Evolutionary conservation across 2,113 vertebrate species (phyloP).

Genomic region (Pseudois nayaur): DNA sequence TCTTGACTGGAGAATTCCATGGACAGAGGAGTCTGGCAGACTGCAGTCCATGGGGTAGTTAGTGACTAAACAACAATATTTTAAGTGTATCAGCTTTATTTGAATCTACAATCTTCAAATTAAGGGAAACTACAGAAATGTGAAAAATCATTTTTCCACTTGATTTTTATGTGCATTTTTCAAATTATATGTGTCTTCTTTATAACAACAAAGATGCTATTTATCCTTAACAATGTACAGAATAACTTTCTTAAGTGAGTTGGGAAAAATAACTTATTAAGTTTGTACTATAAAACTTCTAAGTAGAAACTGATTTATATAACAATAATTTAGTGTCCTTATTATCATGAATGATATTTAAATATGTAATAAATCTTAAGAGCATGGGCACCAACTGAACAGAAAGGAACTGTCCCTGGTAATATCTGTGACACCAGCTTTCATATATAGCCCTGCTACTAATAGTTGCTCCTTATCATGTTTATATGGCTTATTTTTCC

Average conservation of each 20-base stretch:
- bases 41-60: neutral
- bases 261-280: neutral
- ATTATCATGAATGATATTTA: neutral
- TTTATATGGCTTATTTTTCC: neutral
- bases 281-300: neutral
- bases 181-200: neutral
- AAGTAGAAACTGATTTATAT: neutral
- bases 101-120: neutral
- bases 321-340: neutral
- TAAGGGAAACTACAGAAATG: neutral
- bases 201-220: neutral
- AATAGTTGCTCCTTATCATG: neutral
- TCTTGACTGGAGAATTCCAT: neutral
- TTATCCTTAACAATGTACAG: neutral
- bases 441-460: neutral
- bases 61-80: neutral
- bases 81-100: neutral
- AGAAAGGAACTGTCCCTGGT: neutral
- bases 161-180: neutral
- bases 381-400: neutral
- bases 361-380: neutral
- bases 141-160: neutral
- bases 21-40: neutral
- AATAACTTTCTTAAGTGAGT: neutral
- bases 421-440: neutral